Evolutionary conservation across 2,888 invertebrate species (phyloP), one percentile per base, ranked within the genome.

Genomic region (Plagodis pulveraria): DNA sequence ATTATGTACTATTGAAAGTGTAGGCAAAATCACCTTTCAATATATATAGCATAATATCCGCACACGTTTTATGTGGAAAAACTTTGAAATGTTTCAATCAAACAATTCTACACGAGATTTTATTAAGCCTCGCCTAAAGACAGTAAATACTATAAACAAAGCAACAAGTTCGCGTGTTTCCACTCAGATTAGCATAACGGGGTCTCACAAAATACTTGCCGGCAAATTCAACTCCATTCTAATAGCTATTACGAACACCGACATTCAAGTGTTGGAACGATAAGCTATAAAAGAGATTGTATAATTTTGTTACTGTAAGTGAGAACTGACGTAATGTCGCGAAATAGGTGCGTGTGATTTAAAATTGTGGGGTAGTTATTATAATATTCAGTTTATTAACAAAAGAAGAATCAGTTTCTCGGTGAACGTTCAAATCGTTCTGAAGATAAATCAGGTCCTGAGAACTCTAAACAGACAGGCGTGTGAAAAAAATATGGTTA

Each of bases 161-260:
- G 85, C 91, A 91, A 91, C 91, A 91, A 85, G 91, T 91, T 91
- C 49, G 91, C 91, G 89, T 91, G 91, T 62, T 35, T 51, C 59
- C 67, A 35, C 68, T 60, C 69, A 80, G 80, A 87, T 88, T 86
- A 89, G 74, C 84, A 83, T 87, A 85, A 84, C 80, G 70, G 73
- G 66, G 76, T 77, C 75, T 80, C 77, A 79, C 78, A 81, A 87
- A 86, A 62, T 58, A 56, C 58, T 8, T 60, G 38, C 12, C 52
- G 62, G 73, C 69, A 67, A 67, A 71, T 73, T 74, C 56, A 66
- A 69, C 73, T 66, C 54, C 50, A 56, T 71, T 73, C 76, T 78
- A 71, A 62, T 44, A 52, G 60, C 64, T 56, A 62, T 76, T 74
- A 71, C 41, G 43, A 72, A 72, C 73, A 66, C 66, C 47, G 12